These are phyloP conservation scores for Melanotaenia boesemani DNA, from an alignment of 2,797 vertebrate species.

Conservation along the genomic window DNA sequence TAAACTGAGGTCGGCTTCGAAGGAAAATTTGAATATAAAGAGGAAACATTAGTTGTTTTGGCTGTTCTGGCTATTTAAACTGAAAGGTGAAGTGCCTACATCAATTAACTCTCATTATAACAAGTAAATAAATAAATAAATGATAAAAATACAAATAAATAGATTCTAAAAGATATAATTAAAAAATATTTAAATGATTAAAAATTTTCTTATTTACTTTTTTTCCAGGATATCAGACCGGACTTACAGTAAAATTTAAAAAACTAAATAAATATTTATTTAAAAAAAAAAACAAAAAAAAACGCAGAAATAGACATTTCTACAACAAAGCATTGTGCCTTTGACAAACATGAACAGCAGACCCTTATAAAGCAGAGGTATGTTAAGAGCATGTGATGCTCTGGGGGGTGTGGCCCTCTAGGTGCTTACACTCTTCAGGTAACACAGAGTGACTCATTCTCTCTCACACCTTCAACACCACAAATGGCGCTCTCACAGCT, in stretches of 20 bases:
- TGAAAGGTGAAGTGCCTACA: not conserved
- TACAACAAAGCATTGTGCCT: slow-evolving; percentile 41
- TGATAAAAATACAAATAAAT: not conserved
- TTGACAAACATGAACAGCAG: slow-evolving; percentile 62
- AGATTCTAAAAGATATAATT: not conserved
- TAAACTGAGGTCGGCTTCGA: slow-evolving; percentile 72
- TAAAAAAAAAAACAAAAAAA: not conserved
- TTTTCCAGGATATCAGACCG: not conserved
- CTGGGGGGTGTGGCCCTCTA: slow-evolving; percentile 73
- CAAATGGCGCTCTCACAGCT: slow-evolving; percentile 35
- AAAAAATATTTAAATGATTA: not conserved
- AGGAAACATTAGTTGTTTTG: slow-evolving; percentile 56
- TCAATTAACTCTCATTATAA: not conserved
- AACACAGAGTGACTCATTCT: slow-evolving; percentile 71
- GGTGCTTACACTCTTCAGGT: slow-evolving; percentile 67
- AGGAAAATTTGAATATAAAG: slow-evolving; percentile 72
- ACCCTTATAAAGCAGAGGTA: slow-evolving; percentile 62
- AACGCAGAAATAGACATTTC: slow-evolving; percentile 28
- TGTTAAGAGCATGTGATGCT: slow-evolving; percentile 74
- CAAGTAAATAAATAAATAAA: not conserved
- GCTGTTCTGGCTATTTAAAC: slow-evolving; percentile 40
- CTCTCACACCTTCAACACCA: slow-evolving; percentile 67
- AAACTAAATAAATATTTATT: too few relatives aligned
- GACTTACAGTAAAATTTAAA: not conserved
- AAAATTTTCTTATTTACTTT: not conserved